These are phyloP conservation scores for Heliconius melpomene DNA, from an alignment of 1,140 invertebrate species.

Conservation along the genomic window DNA sequence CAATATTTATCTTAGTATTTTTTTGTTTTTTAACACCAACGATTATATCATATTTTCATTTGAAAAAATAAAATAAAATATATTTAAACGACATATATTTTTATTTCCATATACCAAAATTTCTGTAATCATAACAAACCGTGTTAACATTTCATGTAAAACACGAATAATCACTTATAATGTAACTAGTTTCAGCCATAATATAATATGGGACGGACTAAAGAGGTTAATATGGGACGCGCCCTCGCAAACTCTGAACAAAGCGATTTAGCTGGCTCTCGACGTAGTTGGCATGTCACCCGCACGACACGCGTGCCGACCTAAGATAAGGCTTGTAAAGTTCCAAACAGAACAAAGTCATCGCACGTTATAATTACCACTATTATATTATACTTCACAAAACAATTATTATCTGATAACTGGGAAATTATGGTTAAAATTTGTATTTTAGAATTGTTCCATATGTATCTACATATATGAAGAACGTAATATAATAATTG, in stretches of 20 bases:
- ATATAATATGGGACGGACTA: slow-evolving; percentile 28
- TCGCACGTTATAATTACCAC: background rate
- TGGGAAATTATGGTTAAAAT: too few relatives aligned
- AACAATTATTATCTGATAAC: background rate
- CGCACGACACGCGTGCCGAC: slow-evolving; percentile 54
- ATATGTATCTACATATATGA: too few relatives aligned
- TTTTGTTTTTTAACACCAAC: background rate
- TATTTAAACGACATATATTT: background rate
- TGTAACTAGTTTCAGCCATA: slow-evolving; percentile 23
- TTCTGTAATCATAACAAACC: background rate
- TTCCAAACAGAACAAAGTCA: slow-evolving; percentile 28
- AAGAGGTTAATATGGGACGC: slow-evolving; percentile 42
- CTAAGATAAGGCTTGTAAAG: slow-evolving; percentile 51
- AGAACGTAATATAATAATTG: too few relatives aligned
- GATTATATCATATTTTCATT: background rate
- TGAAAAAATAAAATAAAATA: background rate
- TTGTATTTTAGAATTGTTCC: too few relatives aligned
- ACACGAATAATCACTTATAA: slow-evolving; percentile 21
- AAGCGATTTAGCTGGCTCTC: slow-evolving; percentile 65
- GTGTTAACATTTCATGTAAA: background rate
- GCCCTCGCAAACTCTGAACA: slow-evolving; percentile 57
- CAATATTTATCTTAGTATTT: background rate
- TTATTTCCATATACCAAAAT: background rate
- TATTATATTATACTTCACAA: background rate
- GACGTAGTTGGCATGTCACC: slow-evolving; percentile 60